Conservation (phyloP, 2,113 vertebrate species). For the Riparia riparia region DNA sequence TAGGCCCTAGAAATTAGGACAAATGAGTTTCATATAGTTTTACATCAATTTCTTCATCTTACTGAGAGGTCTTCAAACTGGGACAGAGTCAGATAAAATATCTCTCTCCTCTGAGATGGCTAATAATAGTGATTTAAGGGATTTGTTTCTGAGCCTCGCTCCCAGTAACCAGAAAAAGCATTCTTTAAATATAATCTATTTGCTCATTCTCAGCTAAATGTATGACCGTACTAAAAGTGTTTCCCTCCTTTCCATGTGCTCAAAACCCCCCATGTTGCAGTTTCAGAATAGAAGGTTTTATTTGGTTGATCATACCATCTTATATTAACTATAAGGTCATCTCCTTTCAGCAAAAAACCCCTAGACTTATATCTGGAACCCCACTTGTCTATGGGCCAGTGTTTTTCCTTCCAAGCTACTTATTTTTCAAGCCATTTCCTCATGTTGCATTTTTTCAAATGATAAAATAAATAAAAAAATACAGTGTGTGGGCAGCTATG, state of each 20-base stretch:
- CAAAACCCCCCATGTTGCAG: not conserved
- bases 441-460: not conserved
- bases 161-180: not conserved
- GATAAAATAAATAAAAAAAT: not conserved
- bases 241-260: not conserved
- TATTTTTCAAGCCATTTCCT: not conserved
- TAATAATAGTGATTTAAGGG: constrained; percentile 50
- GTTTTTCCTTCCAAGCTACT: not conserved
- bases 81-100: constrained; percentile 49
- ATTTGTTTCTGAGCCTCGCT: constrained; percentile 10
- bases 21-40: constrained; percentile 26
- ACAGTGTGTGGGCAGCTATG: not conserved
- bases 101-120: constrained; percentile 42
- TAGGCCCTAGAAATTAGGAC: constrained; percentile 42
- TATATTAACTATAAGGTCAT: not conserved
- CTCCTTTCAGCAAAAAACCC: not conserved
- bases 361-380: not conserved
- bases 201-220: constrained; percentile 2
- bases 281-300: not conserved
- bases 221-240: not conserved
- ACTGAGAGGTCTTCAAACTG: constrained; percentile 47
- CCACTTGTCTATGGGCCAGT: not conserved
- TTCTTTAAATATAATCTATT: constrained; percentile 12
- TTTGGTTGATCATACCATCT: not conserved
- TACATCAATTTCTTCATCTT: constrained; percentile 13